Evolutionary conservation across 2,888 invertebrate species (phyloP), one percentile per base, ranked within the genome.

Genomic region (Coenonympha arcania): DNA sequence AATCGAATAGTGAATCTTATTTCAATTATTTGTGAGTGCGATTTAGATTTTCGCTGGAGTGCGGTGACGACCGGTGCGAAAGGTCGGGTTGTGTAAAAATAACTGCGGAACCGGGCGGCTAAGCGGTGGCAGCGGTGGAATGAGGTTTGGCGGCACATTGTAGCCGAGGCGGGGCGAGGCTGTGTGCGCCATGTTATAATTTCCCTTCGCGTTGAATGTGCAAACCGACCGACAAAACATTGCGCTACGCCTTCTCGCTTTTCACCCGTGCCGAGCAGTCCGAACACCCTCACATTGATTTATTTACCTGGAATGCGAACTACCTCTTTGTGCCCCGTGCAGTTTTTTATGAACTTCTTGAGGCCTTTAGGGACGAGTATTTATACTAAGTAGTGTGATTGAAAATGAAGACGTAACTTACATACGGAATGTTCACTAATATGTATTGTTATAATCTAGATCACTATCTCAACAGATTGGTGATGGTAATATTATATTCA

Each of bases 61-160:
- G 83, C 75, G 76, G 81, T 84, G 80, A 81, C 79, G 79, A 83
- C 74, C 81, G 85, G 82, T 86, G 85, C 84, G 83, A 85, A 84
- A 85, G 85, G 84, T 85, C 83, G 84, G 80, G 71, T 79, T 81
- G 85, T 84, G 86, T 86, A 86, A 85, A 86, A 85, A 86, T 86
- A 86, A 84, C 84, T 82, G 84, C 86, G 85, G 84, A 84, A 85
- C 80, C 80, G 79, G 76, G 82, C 82, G 76, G 80, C 83, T 80
- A 81, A 81, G 79, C 80, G 74, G 76, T 79, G 85, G 85, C 80
- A 81, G 79, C 80, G 74, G 76, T 79, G 85, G 85, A 84, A 84
- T 84, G 85, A 84, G 83, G 83, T 84, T 85, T 82, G 85, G 84
- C 84, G 83, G 83, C 83, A 80, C 83, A 82, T 78, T 83, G 84